These are phyloP conservation scores for Neofelis nebulosa DNA, from an alignment of 2,113 vertebrate genomes.

Conservation along the genomic window DNA sequence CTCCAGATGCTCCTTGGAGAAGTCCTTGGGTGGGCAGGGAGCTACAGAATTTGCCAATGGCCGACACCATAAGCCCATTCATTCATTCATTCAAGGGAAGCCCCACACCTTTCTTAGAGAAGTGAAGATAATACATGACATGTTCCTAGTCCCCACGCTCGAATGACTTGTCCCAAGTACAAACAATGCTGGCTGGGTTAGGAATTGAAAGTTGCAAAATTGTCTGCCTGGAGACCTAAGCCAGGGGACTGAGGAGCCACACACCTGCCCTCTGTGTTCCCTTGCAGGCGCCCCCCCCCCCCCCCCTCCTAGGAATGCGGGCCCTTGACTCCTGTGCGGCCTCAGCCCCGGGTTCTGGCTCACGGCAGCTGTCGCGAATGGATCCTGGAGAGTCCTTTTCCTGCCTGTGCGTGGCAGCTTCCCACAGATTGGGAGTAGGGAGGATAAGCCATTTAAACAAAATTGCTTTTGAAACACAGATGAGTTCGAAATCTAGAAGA, in stretches of 20 bases:
- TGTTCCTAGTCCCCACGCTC: not conserved
- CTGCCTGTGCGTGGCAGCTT: not conserved
- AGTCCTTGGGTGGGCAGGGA: not conserved
- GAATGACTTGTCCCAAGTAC: not conserved
- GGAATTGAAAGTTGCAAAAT: not conserved
- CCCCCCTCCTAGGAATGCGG: accelerated
- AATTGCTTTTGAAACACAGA: not conserved
- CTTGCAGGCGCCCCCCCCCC: not conserved
- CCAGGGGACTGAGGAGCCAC: not conserved
- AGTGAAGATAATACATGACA: not conserved
- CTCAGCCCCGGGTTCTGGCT: not conserved
- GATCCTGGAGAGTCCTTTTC: not conserved
- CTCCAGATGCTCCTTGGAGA: not conserved
- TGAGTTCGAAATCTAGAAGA: not conserved
- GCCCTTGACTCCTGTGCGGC: not conserved
- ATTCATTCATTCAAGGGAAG: not conserved
- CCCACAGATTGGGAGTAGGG: not conserved
- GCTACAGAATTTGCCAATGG: not conserved
- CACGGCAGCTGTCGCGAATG: not conserved
- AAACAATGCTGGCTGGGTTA: not conserved
- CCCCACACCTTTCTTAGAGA: not conserved
- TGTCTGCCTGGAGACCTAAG: not conserved
- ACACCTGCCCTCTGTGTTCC: accelerated
- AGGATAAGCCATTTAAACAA: not conserved
- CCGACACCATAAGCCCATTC: not conserved